Base-by-base conservation (phyloP, 2,113 vertebrate species). In the Proterorhinus semilunaris region DNA sequence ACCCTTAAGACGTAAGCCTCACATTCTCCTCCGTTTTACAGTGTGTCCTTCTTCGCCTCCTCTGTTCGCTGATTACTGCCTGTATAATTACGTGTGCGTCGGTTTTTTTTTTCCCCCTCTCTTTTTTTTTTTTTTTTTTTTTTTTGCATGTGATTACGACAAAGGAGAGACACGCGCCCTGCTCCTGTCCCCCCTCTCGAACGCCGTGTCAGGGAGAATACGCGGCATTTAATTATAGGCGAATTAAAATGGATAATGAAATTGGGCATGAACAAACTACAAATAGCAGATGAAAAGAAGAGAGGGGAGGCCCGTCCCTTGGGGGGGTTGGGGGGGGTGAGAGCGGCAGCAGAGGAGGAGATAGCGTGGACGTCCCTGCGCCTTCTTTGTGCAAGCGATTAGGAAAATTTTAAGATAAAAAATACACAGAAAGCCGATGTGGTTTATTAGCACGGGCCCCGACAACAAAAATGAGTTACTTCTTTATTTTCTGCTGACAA, bases 211-310 rank as follows among this genome's bases (percentile, higher is more conserved):
- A 92, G 95, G 95, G 95, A 93, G 96, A 98, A 97, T 97, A 98
- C 95, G 96, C 95, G 95, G 95, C 95, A 96, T 98, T 96, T 97
- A 98, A 98, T 98, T 98, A 99, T 95, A 98, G 94, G 95, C 94
- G 93, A 98, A 99, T 98, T 98, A 98, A 97, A 98, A 96, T 97
- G 95, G 95, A 95, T 98, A 98, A 99, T 98, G 96, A 96, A 97
- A 98, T 92, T 96, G 95, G 95, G 95, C 96, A 96, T 94, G 93
- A 94, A 93, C 93, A 93, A 91, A 93, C 92, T 95, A 96, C 96
- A 98, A 98, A 97, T 96, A 93, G 92, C 91, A 93, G 92, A 93
- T 93, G 92, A 94, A 94, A 92, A 93, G 92, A 21, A 88, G 90
- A 92, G 86, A 93, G 92, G 54, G 89, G 90, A 92, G 86, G 90